Percentiles rank a stretch among this genome's conserved stretches.
These are phyloP conservation scores for Trinectes maculatus DNA, from an alignment of 2,113 vertebrate genomes.

Conservation along the genomic window DNA sequence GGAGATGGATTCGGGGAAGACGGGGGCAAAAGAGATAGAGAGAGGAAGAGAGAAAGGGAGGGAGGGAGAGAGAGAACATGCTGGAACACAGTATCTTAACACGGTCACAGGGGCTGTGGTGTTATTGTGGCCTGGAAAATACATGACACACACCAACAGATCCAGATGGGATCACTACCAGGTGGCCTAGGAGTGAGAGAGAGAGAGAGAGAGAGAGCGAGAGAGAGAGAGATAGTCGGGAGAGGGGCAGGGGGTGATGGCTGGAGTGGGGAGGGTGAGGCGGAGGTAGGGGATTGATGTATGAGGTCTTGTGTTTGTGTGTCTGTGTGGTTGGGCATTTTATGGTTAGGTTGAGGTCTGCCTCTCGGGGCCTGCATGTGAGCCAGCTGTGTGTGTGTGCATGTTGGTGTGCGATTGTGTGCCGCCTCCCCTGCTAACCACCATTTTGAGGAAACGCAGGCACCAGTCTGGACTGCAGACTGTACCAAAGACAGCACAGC, in stretches of 20 bases:
- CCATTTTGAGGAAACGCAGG: conserved; percentile 17
- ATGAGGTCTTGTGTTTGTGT: conserved; percentile 37
- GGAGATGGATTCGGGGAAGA: conserved; percentile 22
- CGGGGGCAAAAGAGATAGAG: not conserved
- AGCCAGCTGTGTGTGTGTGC: conserved; percentile 34
- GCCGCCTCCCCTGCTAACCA: not conserved
- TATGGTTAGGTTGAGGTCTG: conserved; percentile 49
- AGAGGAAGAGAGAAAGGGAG: conserved; percentile 11
- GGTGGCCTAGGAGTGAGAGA: conserved; percentile 39
- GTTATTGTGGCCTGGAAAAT: conserved; percentile 62
- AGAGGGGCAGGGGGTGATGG: conserved; percentile 1
- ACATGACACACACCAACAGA: conserved; percentile 47
- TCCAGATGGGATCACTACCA: conserved; percentile 54
- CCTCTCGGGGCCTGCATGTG: conserved; percentile 33
- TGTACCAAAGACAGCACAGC: not conserved
- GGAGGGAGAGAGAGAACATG: conserved; percentile 18
- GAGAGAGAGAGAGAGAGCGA: not conserved
- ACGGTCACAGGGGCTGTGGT: conserved; percentile 47
- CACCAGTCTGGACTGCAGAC: not conserved
- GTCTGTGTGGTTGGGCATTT: conserved; percentile 44
- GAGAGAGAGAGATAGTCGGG: conserved; percentile 6
- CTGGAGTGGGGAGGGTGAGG: conserved; percentile 13
- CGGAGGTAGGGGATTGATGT: conserved; percentile 37
- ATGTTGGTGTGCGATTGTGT: conserved; percentile 9
- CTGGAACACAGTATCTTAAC: conserved; percentile 40